These are phyloP conservation scores for Rhagonycha fulva DNA, from an alignment of 2,888 invertebrate species.

Conservation along the genomic window DNA sequence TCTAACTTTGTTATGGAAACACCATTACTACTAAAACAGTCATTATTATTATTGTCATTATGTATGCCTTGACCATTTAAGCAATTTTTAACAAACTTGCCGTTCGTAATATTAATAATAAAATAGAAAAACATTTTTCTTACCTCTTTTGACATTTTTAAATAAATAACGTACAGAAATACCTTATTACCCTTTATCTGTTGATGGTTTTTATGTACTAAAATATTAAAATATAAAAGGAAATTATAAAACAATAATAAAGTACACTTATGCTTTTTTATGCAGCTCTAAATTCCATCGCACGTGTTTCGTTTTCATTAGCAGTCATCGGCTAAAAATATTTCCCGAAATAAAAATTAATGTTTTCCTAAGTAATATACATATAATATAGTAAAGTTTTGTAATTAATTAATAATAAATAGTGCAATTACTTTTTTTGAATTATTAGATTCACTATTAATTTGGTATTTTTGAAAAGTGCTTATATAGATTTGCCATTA, in stretches of 20 bases:
- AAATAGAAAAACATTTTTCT: not conserved
- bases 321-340: not conserved
- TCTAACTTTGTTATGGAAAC: slow-evolving; percentile 54
- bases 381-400: not conserved
- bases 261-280: too few relatives aligned
- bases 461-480: not conserved
- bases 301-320: not conserved
- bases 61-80: slow-evolving; percentile 43
- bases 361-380: too few relatives aligned
- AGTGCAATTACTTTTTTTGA: not conserved
- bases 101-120: not conserved
- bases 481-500: slow-evolving; percentile 1
- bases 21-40: slow-evolving; percentile 52
- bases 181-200: too few relatives aligned
- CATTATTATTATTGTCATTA: slow-evolving; percentile 52
- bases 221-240: not conserved
- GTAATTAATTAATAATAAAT: not conserved
- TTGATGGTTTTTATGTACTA: not conserved
- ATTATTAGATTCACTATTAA: not conserved
- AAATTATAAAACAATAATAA: not conserved
- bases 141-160: not conserved
- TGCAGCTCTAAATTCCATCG: not conserved
- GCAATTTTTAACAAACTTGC: not conserved
- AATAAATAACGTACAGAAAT: too few relatives aligned
- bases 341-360: too few relatives aligned